phyloP scores from a whole-genome alignment of 2,797 vertebrate genomes.

The Leucoraja ocellata region DNA sequence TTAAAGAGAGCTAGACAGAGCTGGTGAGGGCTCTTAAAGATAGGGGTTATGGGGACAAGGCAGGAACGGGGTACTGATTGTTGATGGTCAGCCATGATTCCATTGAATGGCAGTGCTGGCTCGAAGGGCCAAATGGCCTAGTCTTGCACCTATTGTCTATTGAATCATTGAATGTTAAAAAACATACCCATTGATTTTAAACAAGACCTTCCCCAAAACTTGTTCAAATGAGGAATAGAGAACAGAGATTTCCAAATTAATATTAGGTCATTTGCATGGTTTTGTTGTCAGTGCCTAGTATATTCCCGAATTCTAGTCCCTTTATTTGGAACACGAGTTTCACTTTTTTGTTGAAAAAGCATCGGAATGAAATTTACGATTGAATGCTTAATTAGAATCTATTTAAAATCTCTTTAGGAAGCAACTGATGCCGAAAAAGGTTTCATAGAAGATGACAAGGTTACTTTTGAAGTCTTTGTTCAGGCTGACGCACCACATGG shows the following conservation, averaged over 20 bases:
- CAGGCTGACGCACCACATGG: slow-evolving; percentile 96
- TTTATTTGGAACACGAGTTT: no score
- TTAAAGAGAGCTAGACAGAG: no score
- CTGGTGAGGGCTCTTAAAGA: no score
- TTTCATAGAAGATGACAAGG: slow-evolving; percentile 95
- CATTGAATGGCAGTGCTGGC: no score
- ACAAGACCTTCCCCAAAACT: no score
- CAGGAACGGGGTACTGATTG: no score
- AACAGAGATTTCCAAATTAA: neutral
- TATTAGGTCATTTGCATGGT: neutral
- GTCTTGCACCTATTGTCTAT: no score
- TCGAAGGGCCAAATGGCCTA: no score
- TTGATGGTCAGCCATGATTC: no score
- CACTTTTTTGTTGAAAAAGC: neutral
- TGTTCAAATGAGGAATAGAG: neutral
- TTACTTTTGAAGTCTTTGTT: slow-evolving; percentile 95
- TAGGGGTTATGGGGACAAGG: no score
- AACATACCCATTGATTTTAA: neutral
- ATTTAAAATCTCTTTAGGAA: slow-evolving; percentile 63
- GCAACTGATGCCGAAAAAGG: slow-evolving; percentile 96
- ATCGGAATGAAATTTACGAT: neutral
- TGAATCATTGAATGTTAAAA: neutral
- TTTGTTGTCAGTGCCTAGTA: neutral
- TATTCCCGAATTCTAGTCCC: neutral
- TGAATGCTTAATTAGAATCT: neutral